Evolutionary conservation across 1,140 invertebrate species (phyloP).

Genomic region (Hyles euphorbiae): DNA sequence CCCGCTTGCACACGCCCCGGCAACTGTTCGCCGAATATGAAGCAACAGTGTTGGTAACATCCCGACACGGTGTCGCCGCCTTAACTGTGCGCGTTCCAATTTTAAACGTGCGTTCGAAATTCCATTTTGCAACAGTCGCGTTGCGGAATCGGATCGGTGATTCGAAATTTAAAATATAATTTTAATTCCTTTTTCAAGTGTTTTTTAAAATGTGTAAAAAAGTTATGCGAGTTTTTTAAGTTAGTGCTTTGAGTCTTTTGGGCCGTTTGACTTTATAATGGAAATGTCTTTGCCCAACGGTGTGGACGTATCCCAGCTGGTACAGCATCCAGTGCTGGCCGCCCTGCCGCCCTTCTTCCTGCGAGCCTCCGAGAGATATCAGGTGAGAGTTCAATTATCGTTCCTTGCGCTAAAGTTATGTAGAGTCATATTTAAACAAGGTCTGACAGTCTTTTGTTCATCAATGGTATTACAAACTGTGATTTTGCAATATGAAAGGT

Average conservation of each 20-base stretch:
- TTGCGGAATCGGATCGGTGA: no score
- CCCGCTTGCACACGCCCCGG: conserved; percentile 38
- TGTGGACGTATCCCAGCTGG: conserved; percentile 87
- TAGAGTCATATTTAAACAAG: no score
- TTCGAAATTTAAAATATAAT: no score
- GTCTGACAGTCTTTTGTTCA: no score
- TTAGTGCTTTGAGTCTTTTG: not conserved
- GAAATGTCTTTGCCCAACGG: conserved; percentile 86
- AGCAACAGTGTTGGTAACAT: conserved; percentile 58
- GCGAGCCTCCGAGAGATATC: conserved; percentile 93
- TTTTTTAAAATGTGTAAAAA: conserved; percentile 4
- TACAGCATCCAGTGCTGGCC: conserved; percentile 90
- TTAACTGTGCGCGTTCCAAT: conserved; percentile 30
- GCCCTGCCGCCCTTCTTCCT: conserved; percentile 89
- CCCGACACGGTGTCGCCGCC: conserved; percentile 34
- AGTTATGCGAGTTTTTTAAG: not conserved
- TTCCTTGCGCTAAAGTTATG: no score
- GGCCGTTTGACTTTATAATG: conserved; percentile 24
- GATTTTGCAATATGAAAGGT: no score
- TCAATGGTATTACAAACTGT: no score
- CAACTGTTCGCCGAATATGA: conserved; percentile 56
- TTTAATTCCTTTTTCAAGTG: no score
- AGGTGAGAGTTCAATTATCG: conserved; percentile 58
- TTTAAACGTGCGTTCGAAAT: conserved; percentile 4
- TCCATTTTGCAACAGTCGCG: not conserved